Percentiles rank a stretch among this genome's conserved stretches.
These are phyloP conservation scores for Acanthosepion esculentum DNA, from an alignment of 2,888 invertebrate species.

Conservation along the genomic window DNA sequence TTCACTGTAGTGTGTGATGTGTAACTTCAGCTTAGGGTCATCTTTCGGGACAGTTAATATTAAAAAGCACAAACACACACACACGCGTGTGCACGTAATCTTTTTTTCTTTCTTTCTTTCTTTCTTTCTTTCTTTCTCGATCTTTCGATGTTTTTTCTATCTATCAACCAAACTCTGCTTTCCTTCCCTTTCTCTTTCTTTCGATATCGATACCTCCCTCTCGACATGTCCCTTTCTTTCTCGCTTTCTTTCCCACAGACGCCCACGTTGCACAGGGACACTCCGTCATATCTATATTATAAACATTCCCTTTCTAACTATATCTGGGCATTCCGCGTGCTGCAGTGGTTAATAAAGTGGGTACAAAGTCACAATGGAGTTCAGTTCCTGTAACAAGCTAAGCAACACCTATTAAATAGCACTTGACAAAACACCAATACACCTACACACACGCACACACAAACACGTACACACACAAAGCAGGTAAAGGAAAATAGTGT, in stretches of 20 bases:
- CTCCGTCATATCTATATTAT: neutral
- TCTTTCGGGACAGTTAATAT: constrained; percentile 33
- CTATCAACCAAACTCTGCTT: neutral
- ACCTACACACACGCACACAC: no score
- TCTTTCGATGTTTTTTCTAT: neutral
- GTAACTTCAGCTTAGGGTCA: neutral
- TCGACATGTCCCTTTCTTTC: neutral
- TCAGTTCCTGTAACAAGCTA: neutral
- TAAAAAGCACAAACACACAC: neutral
- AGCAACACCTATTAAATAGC: neutral
- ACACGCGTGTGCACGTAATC: no score
- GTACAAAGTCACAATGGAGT: neutral
- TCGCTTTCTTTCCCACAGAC: neutral
- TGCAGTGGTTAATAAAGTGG: neutral
- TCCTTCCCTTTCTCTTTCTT: neutral
- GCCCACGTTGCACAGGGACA: neutral
- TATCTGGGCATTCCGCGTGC: neutral
- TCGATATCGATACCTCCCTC: no score
- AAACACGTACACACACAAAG: neutral
- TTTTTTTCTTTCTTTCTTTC: neutral
- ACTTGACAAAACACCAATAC: neutral
- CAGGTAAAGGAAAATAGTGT: no score
- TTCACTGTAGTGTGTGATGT: neutral
- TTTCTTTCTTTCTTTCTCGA: neutral
- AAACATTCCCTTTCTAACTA: neutral